Conservation (phyloP, 2,113 vertebrate species). For the Symphodus melops region DNA sequence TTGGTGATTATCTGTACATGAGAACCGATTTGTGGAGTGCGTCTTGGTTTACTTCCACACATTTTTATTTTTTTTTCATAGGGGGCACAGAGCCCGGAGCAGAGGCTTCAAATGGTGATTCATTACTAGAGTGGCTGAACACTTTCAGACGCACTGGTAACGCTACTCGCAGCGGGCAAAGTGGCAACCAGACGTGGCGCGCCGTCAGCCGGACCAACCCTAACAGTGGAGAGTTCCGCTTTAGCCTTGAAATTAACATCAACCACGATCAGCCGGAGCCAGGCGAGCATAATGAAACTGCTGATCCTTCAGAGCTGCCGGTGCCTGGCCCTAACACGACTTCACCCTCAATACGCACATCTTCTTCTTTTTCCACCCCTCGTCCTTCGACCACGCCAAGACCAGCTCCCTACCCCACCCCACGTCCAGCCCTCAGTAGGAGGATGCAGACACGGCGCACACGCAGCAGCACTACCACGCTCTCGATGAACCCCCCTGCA, state of each 20-base stretch:
- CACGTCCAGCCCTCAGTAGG: slow-evolving; percentile 75
- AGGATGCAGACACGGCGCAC: slow-evolving; percentile 83
- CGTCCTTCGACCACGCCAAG: slow-evolving; percentile 61
- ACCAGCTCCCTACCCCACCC: slow-evolving; percentile 70
- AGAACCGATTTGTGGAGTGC: not conserved
- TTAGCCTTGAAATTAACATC: slow-evolving; percentile 96
- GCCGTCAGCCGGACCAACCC: slow-evolving; percentile 95
- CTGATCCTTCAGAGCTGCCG: slow-evolving; percentile 69
- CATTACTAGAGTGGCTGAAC: slow-evolving; percentile 93
- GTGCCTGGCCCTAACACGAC: slow-evolving; percentile 52
- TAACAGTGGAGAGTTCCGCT: slow-evolving; percentile 93
- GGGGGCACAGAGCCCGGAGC: slow-evolving; percentile 84
- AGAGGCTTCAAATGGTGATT: slow-evolving; percentile 88
- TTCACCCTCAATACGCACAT: slow-evolving; percentile 63
- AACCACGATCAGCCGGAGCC: slow-evolving; percentile 91
- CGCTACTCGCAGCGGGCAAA: slow-evolving; percentile 92
- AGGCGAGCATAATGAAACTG: slow-evolving; percentile 79
- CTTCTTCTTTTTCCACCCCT: slow-evolving; percentile 57
- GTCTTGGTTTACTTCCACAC: slow-evolving; percentile 12
- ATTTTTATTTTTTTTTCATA: slow-evolving; percentile 67
- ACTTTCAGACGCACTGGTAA: slow-evolving; percentile 93
- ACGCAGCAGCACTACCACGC: slow-evolving; percentile 82
- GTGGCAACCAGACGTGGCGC: slow-evolving; percentile 96
- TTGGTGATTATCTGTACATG: not conserved
- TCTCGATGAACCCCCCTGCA: slow-evolving; percentile 64